Evolutionary conservation across 2,113 vertebrate genomes (phyloP).

Genomic region (Mixornis gularis): DNA sequence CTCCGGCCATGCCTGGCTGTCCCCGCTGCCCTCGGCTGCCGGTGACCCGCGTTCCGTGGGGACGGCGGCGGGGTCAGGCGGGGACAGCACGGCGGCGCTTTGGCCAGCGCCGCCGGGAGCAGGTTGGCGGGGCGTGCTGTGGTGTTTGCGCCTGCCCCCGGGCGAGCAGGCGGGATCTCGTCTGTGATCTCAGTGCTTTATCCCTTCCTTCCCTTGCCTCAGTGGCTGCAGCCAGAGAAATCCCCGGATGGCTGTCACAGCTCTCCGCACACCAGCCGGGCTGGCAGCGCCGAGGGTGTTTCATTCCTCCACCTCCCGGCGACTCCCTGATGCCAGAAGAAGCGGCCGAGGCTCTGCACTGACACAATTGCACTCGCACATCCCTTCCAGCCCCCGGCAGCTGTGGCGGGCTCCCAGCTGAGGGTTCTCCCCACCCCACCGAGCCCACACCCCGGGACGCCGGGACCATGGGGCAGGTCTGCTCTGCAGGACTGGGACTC

Average conservation of each 20-base stretch:
- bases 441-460: fast-evolving
- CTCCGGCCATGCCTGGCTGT: fast-evolving
- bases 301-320: neutral
- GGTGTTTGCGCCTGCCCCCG: neutral
- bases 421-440: neutral
- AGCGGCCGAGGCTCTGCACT: neutral
- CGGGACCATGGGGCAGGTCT: neutral
- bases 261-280: neutral
- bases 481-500: neutral
- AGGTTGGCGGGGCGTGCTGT: neutral
- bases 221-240: neutral
- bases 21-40: neutral
- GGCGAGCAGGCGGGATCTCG: neutral
- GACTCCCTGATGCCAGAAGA: neutral
- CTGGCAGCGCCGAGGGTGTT: neutral
- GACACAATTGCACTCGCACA: neutral
- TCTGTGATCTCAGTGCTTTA: neutral
- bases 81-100: conserved; percentile 1
- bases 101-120: neutral
- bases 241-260: neutral
- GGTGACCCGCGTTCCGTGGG: neutral
- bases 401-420: neutral
- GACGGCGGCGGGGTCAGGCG: neutral
- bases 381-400: neutral
- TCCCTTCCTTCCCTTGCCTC: conserved; percentile 14